Evolutionary conservation across 2,797 vertebrate genomes (phyloP).

Genomic region (Tapera naevia): DNA sequence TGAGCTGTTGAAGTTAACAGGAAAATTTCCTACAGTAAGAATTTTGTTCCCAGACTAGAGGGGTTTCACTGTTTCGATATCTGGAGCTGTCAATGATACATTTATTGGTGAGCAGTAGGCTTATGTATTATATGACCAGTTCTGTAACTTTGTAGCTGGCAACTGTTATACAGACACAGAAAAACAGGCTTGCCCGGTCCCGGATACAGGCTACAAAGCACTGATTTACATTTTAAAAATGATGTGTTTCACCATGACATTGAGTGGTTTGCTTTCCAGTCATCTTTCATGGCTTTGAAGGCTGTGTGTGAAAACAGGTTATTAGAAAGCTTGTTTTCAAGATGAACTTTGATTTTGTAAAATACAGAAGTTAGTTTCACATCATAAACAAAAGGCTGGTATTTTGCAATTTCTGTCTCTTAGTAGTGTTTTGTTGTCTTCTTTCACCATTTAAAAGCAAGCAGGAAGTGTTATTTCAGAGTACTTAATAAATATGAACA

Average conservation of each 20-base stretch:
- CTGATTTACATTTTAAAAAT: background rate
- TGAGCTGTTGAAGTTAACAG: background rate
- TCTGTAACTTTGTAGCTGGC: background rate
- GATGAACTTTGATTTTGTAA: background rate
- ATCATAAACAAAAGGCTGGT: background rate
- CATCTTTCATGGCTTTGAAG: background rate
- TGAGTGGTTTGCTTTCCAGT: background rate
- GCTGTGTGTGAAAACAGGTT: background rate
- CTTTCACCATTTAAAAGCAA: background rate
- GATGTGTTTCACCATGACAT: background rate
- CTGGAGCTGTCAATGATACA: background rate
- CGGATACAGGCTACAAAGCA: too few species aligned
- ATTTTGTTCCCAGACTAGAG: background rate
- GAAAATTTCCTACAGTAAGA: too few species aligned
- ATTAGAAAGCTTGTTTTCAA: background rate
- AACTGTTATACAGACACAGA: background rate
- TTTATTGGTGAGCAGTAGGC: too few species aligned
- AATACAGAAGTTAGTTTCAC: background rate
- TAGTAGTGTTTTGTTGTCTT: background rate
- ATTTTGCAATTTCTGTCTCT: background rate
- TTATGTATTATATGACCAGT: rapidly evolving
- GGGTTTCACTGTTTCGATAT: background rate
- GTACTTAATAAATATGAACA: background rate
- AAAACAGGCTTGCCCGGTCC: background rate
- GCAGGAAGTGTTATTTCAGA: background rate